phyloP scores from a whole-genome alignment of 2,888 invertebrate genomes.

The Caenorhabditis auriculariae region DNA sequence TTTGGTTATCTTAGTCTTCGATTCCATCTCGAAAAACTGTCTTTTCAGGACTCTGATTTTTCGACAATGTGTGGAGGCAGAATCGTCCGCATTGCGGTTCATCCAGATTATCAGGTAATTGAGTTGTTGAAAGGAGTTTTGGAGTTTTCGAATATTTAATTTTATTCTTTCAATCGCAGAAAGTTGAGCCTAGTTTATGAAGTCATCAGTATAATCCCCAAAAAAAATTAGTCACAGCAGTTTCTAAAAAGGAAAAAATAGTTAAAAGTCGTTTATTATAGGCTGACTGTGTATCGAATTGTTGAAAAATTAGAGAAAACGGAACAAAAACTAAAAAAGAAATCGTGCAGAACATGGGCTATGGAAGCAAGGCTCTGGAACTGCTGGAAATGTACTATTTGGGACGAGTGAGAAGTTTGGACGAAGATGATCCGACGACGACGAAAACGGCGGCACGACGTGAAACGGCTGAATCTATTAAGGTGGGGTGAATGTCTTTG shows the following conservation, averaged over 20 bases:
- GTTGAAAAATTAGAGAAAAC: too few species aligned
- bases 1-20: slow-evolving; percentile 30
- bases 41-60: slow-evolving; percentile 87
- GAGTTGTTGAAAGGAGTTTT: not conserved
- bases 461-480: slow-evolving; percentile 16
- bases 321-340: too few species aligned
- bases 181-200: too few species aligned
- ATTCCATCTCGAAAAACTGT: slow-evolving; percentile 2
- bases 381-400: slow-evolving; percentile 86
- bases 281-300: too few species aligned
- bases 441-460: slow-evolving; percentile 6
- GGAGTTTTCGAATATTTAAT: slow-evolving; percentile 1
- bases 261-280: too few species aligned
- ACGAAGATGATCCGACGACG: slow-evolving; percentile 26
- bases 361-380: slow-evolving; percentile 81
- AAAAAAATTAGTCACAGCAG: too few species aligned
- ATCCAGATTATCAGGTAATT: slow-evolving; percentile 87
- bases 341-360: slow-evolving; percentile 83
- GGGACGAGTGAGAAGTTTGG: slow-evolving; percentile 69
- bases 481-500: slow-evolving; percentile 9
- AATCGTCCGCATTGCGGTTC: slow-evolving; percentile 92
- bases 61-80: slow-evolving; percentile 85
- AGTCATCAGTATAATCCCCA: too few species aligned
- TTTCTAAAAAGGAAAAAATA: too few species aligned
- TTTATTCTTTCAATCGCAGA: not conserved